phyloP scores from a whole-genome alignment of 2,888 invertebrate genomes.

The Ecliptopera silaceata region DNA sequence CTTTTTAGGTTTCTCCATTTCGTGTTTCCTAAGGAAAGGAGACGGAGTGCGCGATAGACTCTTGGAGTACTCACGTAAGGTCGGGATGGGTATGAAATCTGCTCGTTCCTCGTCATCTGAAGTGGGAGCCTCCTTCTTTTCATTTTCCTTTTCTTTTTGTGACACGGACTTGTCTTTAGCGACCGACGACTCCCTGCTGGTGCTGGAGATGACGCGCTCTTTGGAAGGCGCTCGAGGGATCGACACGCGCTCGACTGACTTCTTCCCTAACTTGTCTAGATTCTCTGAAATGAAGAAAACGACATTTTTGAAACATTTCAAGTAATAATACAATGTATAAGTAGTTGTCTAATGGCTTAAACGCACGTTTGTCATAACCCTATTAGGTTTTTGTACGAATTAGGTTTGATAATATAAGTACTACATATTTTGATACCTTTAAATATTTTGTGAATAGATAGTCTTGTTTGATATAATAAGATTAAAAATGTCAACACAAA shows the following conservation, averaged over 20 bases:
- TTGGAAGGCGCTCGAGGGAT: slow-evolving; percentile 59
- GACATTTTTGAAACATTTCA: too few species aligned
- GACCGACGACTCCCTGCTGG: slow-evolving; percentile 76
- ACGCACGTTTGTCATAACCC: too few species aligned
- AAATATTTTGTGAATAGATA: too few species aligned
- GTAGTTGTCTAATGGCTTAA: too few species aligned
- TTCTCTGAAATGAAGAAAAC: slow-evolving; percentile 53
- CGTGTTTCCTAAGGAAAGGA: slow-evolving; percentile 89
- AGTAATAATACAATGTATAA: too few species aligned
- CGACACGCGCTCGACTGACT: slow-evolving; percentile 66
- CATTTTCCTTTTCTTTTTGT: slow-evolving; percentile 54
- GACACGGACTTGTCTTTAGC: slow-evolving; percentile 62
- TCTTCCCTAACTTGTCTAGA: slow-evolving; percentile 63
- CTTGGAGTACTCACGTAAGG: slow-evolving; percentile 84
- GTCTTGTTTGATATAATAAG: too few species aligned
- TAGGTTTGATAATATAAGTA: too few species aligned
- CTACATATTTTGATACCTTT: too few species aligned
- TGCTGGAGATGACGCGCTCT: slow-evolving; percentile 72
- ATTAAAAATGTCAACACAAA: slow-evolving; percentile 35
- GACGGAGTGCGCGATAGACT: slow-evolving; percentile 94
- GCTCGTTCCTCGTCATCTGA: slow-evolving; percentile 74
- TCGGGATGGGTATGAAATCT: slow-evolving; percentile 68
- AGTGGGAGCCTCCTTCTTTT: slow-evolving; percentile 55
- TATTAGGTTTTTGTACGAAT: too few species aligned
- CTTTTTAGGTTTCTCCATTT: slow-evolving; percentile 78